A percentile compares a stretch with the other conserved stretches of the same genome.
These are phyloP conservation scores for Simalia tracyae DNA, from an alignment of 2,797 vertebrate genomes.

Conservation along the genomic window DNA sequence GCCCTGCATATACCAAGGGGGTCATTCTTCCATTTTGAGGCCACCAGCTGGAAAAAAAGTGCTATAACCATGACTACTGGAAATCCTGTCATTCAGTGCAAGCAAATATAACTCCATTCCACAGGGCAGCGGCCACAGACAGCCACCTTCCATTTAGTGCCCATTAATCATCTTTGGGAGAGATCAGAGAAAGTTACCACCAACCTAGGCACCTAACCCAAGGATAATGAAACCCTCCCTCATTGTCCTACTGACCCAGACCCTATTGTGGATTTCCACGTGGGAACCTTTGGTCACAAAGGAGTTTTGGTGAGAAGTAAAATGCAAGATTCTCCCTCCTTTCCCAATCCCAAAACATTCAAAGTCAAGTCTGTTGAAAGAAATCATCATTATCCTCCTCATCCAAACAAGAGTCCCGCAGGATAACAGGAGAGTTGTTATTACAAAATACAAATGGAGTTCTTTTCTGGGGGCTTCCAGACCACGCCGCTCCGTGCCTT, in stretches of 20 bases:
- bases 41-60: not conserved
- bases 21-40: not conserved
- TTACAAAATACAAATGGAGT: slow-evolving; percentile 29
- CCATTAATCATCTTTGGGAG: not conserved
- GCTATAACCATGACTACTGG: not conserved
- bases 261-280: rapidly evolving
- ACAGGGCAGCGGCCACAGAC: no score
- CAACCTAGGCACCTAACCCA: not conserved
- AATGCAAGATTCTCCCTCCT: not conserved
- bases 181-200: slow-evolving; percentile 25
- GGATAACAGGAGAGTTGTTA: slow-evolving; percentile 38
- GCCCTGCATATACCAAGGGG: not conserved
- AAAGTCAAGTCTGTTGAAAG: slow-evolving; percentile 8
- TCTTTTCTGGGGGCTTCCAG: slow-evolving; percentile 11
- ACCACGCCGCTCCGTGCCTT: not conserved
- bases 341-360: not conserved
- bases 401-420: slow-evolving; percentile 35
- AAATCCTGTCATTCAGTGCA: not conserved
- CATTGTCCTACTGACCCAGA: slow-evolving; percentile 18
- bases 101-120: not conserved
- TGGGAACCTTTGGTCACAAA: not conserved
- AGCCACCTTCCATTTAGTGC: not conserved
- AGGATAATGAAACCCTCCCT: not conserved
- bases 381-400: not conserved
- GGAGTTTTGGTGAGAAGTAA: not conserved